phyloP scores from a whole-genome alignment of 2,888 invertebrate species.

The Graphium colonna region DNA sequence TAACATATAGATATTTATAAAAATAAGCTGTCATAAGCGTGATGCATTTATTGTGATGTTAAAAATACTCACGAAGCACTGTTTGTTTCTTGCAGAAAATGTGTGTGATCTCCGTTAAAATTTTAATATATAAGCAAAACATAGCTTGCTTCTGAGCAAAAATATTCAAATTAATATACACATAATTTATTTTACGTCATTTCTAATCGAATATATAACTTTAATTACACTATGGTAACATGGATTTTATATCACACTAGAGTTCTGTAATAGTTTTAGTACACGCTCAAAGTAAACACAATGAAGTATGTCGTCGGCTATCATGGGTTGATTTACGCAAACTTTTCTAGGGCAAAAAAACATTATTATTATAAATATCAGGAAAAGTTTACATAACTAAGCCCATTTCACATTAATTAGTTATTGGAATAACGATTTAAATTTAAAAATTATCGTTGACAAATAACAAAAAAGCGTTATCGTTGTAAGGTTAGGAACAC shows the following conservation, averaged over 20 bases:
- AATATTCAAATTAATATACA: constrained; percentile 17
- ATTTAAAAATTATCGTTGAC: background rate
- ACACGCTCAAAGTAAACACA: constrained; percentile 6
- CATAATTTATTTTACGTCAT: constrained; percentile 13
- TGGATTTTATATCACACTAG: constrained; percentile 41
- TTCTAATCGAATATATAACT: constrained; percentile 5
- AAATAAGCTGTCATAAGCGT: constrained; percentile 17
- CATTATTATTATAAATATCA: background rate
- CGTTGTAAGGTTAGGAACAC: constrained; percentile 18
- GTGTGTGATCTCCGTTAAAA: constrained; percentile 36
- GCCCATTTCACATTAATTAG: background rate
- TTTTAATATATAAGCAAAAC: constrained; percentile 17
- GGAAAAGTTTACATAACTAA: background rate
- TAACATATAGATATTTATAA: constrained; percentile 10
- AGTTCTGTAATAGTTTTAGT: no score
- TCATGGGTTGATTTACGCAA: background rate
- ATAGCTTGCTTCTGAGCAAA: constrained; percentile 27
- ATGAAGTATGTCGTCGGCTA: background rate
- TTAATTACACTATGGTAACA: constrained; percentile 45
- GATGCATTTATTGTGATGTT: constrained; percentile 10
- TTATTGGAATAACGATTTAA: background rate
- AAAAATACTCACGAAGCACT: constrained; percentile 20
- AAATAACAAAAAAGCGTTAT: constrained; percentile 1
- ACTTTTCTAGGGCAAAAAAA: background rate
- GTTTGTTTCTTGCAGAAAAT: constrained; percentile 24